These are phyloP conservation scores for Chironomus riparius DNA, from an alignment of 2,888 invertebrate species.

Conservation along the genomic window DNA sequence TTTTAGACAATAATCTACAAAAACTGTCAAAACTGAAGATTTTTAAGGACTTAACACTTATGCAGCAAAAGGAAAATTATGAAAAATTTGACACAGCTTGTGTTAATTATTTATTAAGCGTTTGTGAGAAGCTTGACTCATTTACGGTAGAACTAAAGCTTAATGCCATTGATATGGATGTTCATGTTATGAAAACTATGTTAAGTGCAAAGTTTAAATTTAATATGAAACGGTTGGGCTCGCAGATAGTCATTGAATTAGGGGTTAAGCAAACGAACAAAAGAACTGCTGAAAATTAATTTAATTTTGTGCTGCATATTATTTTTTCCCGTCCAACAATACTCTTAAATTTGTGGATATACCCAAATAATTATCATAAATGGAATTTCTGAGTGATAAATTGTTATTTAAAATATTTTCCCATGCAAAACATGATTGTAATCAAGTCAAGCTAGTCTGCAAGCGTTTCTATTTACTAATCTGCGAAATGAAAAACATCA, in stretches of 20 bases:
- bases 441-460: neutral
- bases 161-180: neutral
- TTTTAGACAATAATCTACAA: neutral
- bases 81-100: neutral
- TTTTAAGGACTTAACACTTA: neutral
- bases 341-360: no score
- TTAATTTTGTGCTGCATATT: no score
- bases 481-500: neutral
- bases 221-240: neutral
- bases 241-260: no score
- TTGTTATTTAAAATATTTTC: neutral
- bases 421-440: neutral
- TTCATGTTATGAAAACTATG: neutral
- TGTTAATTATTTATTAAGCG: neutral
- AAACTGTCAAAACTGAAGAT: neutral
- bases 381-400: neutral
- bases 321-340: no score
- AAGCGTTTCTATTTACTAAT: neutral
- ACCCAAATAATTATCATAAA: no score
- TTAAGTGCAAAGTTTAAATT: neutral
- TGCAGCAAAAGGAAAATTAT: neutral
- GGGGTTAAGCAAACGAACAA: no score
- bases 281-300: no score
- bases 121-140: neutral
- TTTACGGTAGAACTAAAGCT: neutral